These are phyloP conservation scores for Troilus luridus DNA, from an alignment of 2,888 invertebrate genomes.

Conservation along the genomic window DNA sequence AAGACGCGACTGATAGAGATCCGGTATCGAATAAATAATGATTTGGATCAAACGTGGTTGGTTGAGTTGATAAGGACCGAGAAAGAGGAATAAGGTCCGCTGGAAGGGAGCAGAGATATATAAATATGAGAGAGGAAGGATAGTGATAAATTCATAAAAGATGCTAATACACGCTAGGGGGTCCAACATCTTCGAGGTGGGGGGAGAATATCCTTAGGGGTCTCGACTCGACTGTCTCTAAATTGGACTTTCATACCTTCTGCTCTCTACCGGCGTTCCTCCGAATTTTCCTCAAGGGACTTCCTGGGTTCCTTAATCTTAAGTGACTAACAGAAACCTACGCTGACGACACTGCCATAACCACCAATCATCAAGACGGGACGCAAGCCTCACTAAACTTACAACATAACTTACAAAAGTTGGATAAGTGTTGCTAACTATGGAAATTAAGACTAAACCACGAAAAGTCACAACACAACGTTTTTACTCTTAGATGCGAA, in stretches of 20 bases:
- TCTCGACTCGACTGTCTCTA: conserved; percentile 26
- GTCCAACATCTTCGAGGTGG: neutral
- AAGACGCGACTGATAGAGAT: neutral
- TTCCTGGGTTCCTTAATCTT: neutral
- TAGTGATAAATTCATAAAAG: conserved; percentile 34
- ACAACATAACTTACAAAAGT: too few species aligned
- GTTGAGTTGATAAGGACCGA: neutral
- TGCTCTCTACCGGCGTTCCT: conserved; percentile 9
- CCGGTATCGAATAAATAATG: neutral
- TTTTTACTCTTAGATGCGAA: too few species aligned
- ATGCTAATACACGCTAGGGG: neutral
- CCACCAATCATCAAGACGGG: too few species aligned
- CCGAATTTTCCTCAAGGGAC: neutral
- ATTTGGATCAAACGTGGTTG: neutral
- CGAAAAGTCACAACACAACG: too few species aligned
- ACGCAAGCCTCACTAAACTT: too few species aligned
- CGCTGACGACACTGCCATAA: too few species aligned
- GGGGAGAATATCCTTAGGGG: neutral
- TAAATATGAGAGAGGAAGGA: conserved; percentile 18
- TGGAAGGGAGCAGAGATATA: neutral
- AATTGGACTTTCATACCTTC: conserved; percentile 29
- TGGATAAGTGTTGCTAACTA: too few species aligned
- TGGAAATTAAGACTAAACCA: too few species aligned
- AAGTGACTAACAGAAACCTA: too few species aligned
- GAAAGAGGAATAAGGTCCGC: neutral